Evolutionary conservation across 2,113 vertebrate genomes (phyloP), one percentile per base, ranked within the genome.

Genomic region (Saguinus imperator): DNA sequence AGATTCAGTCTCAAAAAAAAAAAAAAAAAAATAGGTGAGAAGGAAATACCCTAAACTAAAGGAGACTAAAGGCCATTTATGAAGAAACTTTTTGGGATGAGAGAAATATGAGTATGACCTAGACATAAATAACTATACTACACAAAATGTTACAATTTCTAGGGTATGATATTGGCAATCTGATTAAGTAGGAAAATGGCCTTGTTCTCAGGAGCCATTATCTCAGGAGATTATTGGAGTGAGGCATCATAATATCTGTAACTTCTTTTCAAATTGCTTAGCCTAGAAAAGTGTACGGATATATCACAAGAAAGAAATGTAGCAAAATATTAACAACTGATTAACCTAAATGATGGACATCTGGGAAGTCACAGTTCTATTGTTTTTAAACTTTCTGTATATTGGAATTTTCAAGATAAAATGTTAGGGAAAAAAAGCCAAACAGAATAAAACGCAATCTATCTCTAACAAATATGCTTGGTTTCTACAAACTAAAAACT

Each of bases 401-500:
- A 13, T 80, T 94, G 57, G 66, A 94, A 82, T 20, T 75, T 83
- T 48, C 50, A 83, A 83, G 82, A 58, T 35, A 72, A 83, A 72
- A 72, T 14, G 14, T 3, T 50, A 32, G 8, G 16, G 1, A 5
- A 10, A 23, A 37, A 87, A 35, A 77, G 37, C 68, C 43, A 81
- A 83, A 43, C 1, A 82, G 10, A 85, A 35, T n/a, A 32, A 68
- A 86, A 66, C 10, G 77, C 3, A 90, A 66, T n/a, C n/a, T 79
- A 87, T 66, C 13, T 64, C 16, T 45, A 72, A 58, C 13, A 87
- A 88, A 80, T 79, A 57, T 6, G 64, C 3, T 32, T 86, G n/a
- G 58, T 18, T 79, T 87, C 61, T 93, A 55, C 45, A 84, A 95
- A 89, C n/a, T 57, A 94, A 25, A 93, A 91, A 84, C 20, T 16